These are phyloP conservation scores for Aleiodes leptofemur DNA, from an alignment of 2,888 invertebrate species.

Conservation along the genomic window DNA sequence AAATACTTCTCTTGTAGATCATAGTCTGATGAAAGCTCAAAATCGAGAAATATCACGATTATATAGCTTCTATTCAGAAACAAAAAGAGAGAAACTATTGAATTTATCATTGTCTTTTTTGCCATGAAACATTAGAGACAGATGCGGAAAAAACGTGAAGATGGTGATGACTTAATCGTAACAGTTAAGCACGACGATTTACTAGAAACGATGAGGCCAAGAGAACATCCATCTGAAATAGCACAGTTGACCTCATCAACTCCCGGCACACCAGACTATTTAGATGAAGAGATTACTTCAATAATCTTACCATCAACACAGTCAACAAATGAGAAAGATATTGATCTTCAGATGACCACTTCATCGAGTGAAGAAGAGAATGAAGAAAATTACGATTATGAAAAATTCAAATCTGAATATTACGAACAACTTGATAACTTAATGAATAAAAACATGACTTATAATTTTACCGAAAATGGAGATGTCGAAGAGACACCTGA, in stretches of 20 bases:
- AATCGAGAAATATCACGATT: no score
- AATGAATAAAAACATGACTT: constrained; percentile 69
- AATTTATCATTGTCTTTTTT: background rate
- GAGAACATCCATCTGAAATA: constrained; percentile 30
- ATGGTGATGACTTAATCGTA: constrained; percentile 43
- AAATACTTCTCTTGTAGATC: no score
- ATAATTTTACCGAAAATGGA: constrained; percentile 73
- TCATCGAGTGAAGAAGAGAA: constrained; percentile 1
- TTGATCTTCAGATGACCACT: background rate
- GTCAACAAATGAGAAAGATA: background rate
- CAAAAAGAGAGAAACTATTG: no score
- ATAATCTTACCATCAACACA: background rate
- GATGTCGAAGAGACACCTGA: constrained; percentile 71
- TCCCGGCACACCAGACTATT: constrained; percentile 23
- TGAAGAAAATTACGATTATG: constrained; percentile 73
- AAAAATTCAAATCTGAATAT: constrained; percentile 76
- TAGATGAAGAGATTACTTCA: constrained; percentile 2
- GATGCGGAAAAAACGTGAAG: constrained; percentile 41
- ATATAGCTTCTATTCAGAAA: no score
- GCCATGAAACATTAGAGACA: background rate
- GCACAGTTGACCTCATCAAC: background rate
- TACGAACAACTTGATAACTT: constrained; percentile 71
- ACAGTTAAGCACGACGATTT: constrained; percentile 33
- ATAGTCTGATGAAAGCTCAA: no score
- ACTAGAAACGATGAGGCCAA: constrained; percentile 44